Evolutionary conservation across 2,113 vertebrate genomes (phyloP).

Genomic region (Melanerpes aurifrons): DNA sequence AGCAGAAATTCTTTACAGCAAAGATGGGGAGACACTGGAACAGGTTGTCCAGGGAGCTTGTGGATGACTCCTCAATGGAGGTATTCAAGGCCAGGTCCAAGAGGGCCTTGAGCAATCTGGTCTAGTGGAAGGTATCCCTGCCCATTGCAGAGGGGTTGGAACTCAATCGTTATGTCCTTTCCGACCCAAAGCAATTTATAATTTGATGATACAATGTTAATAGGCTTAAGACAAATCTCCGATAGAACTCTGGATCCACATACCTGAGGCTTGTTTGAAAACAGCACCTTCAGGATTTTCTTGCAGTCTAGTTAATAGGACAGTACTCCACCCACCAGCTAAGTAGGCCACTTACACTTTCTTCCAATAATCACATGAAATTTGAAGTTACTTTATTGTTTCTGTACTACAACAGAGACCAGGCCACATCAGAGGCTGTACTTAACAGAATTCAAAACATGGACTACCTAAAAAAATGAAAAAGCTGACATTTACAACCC

Average conservation of each 20-base stretch:
- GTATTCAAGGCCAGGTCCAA: too few species aligned
- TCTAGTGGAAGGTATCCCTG: too few species aligned
- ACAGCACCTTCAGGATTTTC: not conserved
- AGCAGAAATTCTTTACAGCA: too few species aligned
- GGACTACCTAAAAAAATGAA: not conserved
- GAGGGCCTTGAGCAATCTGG: too few species aligned
- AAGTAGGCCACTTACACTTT: not conserved
- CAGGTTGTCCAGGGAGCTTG: too few species aligned
- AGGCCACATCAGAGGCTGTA: not conserved
- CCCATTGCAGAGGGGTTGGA: too few species aligned
- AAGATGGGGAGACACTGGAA: too few species aligned
- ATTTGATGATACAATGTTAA: too few species aligned
- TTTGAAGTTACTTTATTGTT: not conserved
- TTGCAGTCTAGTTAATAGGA: not conserved
- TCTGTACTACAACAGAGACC: not conserved
- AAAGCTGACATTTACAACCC: not conserved
- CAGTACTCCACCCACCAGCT: not conserved
- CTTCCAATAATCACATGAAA: not conserved
- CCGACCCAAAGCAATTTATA: too few species aligned
- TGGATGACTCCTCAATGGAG: too few species aligned
- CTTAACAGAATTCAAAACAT: not conserved
- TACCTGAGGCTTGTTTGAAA: not conserved
- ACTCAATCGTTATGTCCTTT: too few species aligned
- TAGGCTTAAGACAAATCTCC: not conserved
- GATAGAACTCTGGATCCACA: not conserved